A percentile compares a stretch with the other conserved stretches of the same genome.
phyloP scores from a whole-genome alignment of 2,113 vertebrate genomes.

The Gobio gobio region DNA sequence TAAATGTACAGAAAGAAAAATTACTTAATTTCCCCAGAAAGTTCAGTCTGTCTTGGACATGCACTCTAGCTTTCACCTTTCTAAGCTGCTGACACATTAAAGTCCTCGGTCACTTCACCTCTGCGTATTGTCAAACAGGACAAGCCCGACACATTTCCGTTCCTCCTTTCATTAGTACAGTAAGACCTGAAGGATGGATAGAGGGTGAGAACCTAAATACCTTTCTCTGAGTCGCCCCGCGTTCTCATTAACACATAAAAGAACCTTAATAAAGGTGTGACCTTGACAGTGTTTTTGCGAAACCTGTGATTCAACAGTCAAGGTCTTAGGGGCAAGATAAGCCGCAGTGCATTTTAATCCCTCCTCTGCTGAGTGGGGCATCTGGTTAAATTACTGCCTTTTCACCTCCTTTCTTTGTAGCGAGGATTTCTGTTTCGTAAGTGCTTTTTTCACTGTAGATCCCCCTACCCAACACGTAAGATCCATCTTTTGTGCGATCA shows the following conservation, averaged over 20 bases:
- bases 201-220: constrained; percentile 62
- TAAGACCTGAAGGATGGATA: constrained; percentile 56
- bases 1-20: neutral
- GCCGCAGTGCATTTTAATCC: constrained; percentile 79
- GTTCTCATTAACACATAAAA: constrained; percentile 76
- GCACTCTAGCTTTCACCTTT: constrained; percentile 44
- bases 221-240: constrained; percentile 35
- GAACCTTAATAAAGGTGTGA: constrained; percentile 71
- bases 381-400: constrained; percentile 80
- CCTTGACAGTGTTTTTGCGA: constrained; percentile 74
- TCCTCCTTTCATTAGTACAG: constrained; percentile 59
- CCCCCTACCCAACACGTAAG: constrained; percentile 69
- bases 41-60: neutral
- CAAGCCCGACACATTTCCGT: constrained; percentile 52
- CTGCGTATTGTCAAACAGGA: constrained; percentile 49
- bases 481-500: constrained; percentile 72
- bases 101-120: constrained; percentile 11
- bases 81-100: constrained; percentile 48
- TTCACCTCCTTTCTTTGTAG: constrained; percentile 74
- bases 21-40: neutral
- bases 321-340: constrained; percentile 77
- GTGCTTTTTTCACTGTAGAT: constrained; percentile 71
- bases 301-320: constrained; percentile 76
- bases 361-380: constrained; percentile 76
- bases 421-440: constrained; percentile 74